Percentiles rank a stretch among this genome's conserved stretches.
phyloP scores from a whole-genome alignment of 2,888 invertebrate genomes.

The Netelia virgata region DNA sequence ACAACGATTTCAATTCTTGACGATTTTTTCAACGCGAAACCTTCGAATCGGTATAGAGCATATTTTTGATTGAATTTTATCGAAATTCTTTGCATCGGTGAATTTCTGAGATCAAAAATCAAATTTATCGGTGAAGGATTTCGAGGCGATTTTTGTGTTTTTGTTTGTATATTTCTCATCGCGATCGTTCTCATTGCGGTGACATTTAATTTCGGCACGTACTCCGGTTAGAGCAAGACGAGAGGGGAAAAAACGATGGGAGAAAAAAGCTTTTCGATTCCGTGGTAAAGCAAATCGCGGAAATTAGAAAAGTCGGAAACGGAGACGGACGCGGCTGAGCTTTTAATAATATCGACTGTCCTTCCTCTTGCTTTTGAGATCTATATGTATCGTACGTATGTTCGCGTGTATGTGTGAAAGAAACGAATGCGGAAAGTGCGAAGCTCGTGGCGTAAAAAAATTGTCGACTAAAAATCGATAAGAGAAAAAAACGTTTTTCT shows the following conservation, averaged over 20 bases:
- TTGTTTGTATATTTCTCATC: slow-evolving; percentile 13
- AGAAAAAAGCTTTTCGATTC: slow-evolving; percentile 54
- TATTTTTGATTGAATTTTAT: no score
- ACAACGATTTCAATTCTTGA: background rate
- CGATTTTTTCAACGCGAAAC: background rate
- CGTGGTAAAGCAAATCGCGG: slow-evolving; percentile 79
- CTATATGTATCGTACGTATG: background rate
- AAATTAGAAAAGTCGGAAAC: slow-evolving; percentile 85
- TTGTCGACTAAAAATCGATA: background rate
- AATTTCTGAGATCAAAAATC: no score
- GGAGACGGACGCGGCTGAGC: slow-evolving; percentile 80
- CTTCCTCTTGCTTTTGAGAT: slow-evolving; percentile 66
- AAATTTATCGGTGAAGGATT: background rate
- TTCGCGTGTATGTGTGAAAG: background rate
- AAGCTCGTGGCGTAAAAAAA: background rate
- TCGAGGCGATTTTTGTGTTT: background rate
- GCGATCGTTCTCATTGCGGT: background rate
- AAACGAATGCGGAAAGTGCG: background rate
- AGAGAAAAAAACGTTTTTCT: background rate
- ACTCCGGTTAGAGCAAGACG: background rate
- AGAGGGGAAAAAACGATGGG: slow-evolving; percentile 32
- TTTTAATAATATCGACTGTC: slow-evolving; percentile 83
- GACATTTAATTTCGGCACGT: background rate
- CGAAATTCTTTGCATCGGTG: no score
- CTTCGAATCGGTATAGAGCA: no score